Percentiles rank a stretch among this genome's conserved stretches.
phyloP scores from a whole-genome alignment of 2,797 vertebrate genomes.

The Pterois miles region DNA sequence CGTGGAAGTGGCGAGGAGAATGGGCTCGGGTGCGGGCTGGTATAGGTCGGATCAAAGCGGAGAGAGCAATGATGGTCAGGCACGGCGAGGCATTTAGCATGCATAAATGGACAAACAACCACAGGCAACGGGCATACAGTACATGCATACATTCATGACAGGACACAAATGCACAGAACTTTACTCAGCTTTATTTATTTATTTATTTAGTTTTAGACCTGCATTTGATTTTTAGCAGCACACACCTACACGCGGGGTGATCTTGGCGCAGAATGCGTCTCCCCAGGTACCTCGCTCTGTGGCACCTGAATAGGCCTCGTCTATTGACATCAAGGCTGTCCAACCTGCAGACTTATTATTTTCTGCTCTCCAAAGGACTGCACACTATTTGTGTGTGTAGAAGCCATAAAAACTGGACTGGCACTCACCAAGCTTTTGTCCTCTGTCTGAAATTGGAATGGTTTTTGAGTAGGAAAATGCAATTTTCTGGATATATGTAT shows the following conservation, averaged over 20 bases:
- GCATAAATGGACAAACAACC: slow-evolving; percentile 50
- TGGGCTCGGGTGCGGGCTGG: background rate
- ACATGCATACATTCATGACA: slow-evolving; percentile 61
- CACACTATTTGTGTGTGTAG: background rate
- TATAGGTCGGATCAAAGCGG: slow-evolving; percentile 26
- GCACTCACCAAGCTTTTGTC: slow-evolving; percentile 16
- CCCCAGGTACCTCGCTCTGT: slow-evolving; percentile 24
- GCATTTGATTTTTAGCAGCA: background rate
- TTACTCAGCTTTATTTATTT: background rate
- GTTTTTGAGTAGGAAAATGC: slow-evolving; percentile 3
- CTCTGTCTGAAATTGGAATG: slow-evolving; percentile 17
- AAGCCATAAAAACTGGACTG: slow-evolving; percentile 21
- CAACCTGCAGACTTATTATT: slow-evolving; percentile 39
- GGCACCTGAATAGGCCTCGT: slow-evolving; percentile 25
- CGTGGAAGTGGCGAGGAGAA: slow-evolving; percentile 14
- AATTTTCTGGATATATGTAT: background rate
- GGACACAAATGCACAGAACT: slow-evolving; percentile 7
- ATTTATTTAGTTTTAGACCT: no score
- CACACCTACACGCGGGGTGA: slow-evolving; percentile 21
- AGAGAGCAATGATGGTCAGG: slow-evolving; percentile 39
- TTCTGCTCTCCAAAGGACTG: slow-evolving; percentile 33
- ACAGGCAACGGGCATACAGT: slow-evolving; percentile 1
- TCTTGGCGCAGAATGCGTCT: slow-evolving; percentile 39
- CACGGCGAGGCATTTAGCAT: slow-evolving; percentile 36
- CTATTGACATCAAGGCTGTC: slow-evolving; percentile 32